Evolutionary conservation across 2,113 vertebrate genomes (phyloP).

Genomic region (Lepus timidus): DNA sequence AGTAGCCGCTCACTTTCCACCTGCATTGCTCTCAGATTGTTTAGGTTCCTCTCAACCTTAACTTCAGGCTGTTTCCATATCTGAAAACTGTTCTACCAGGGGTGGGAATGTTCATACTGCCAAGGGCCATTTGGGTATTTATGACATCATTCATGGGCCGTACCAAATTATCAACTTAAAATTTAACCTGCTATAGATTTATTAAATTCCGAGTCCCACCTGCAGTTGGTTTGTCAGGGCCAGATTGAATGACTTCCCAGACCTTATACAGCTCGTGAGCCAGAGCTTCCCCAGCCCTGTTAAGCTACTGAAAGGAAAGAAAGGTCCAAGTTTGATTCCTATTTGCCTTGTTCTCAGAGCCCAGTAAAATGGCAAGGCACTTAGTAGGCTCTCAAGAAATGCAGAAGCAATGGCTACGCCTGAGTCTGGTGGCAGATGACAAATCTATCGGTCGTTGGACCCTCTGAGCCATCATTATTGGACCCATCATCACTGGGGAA

Average conservation of each 20-base stretch:
- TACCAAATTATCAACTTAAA: no score
- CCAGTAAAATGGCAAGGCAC: neutral
- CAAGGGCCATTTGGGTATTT: no score
- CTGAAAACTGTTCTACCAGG: neutral
- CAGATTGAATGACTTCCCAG: no score
- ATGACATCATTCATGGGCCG: no score
- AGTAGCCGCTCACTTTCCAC: neutral
- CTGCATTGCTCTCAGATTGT: neutral
- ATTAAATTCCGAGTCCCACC: no score
- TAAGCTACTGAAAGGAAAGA: neutral
- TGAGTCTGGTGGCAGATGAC: neutral
- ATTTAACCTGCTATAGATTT: no score
- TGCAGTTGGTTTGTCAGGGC: no score
- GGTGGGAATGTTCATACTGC: no score
- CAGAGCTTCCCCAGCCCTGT: no score
- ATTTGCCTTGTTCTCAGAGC: neutral
- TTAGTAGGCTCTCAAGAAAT: neutral
- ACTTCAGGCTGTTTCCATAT: neutral
- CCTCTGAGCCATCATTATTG: neutral
- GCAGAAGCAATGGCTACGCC: neutral
- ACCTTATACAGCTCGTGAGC: no score
- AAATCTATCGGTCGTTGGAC: neutral
- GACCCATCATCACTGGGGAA: neutral
- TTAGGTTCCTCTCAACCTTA: neutral
- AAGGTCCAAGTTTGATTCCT: constrained; percentile 16